These are phyloP conservation scores for Argyresthia goedartella DNA, from an alignment of 2,888 invertebrate genomes.

Conservation along the genomic window DNA sequence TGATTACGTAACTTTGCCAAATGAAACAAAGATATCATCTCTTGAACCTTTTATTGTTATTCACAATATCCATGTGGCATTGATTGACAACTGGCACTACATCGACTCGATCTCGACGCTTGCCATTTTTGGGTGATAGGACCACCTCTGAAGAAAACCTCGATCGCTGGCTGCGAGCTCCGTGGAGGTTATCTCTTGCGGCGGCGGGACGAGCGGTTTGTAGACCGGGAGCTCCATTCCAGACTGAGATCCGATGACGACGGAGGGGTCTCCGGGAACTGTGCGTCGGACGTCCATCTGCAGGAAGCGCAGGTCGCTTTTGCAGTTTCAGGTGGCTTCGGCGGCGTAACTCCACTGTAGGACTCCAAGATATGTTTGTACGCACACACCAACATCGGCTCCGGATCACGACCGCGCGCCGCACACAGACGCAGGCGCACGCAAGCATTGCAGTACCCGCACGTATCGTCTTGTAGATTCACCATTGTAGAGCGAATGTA, in stretches of 20 bases:
- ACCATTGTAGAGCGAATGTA: constrained; percentile 34
- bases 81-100: neutral
- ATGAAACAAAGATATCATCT: neutral
- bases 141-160: too few species aligned
- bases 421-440: constrained; percentile 49
- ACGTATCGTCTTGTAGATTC: constrained; percentile 44
- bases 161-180: neutral
- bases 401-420: constrained; percentile 53
- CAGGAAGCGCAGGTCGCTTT: constrained; percentile 52
- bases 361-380: constrained; percentile 64
- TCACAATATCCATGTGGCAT: neutral
- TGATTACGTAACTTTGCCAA: neutral
- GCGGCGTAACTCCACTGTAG: constrained; percentile 33
- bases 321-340: constrained; percentile 35
- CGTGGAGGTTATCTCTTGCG: constrained; percentile 41
- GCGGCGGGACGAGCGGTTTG: constrained; percentile 38
- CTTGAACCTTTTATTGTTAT: neutral
- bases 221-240: constrained; percentile 58
- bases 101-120: neutral
- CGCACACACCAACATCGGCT: constrained; percentile 49
- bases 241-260: constrained; percentile 55
- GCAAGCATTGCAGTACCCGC: constrained; percentile 62
- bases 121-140: too few species aligned
- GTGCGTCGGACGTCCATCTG: constrained; percentile 61
- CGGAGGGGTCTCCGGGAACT: constrained; percentile 59